These are phyloP conservation scores for Hypselothyrea guttata DNA, from an alignment of 2,888 invertebrate species.

Conservation along the genomic window DNA sequence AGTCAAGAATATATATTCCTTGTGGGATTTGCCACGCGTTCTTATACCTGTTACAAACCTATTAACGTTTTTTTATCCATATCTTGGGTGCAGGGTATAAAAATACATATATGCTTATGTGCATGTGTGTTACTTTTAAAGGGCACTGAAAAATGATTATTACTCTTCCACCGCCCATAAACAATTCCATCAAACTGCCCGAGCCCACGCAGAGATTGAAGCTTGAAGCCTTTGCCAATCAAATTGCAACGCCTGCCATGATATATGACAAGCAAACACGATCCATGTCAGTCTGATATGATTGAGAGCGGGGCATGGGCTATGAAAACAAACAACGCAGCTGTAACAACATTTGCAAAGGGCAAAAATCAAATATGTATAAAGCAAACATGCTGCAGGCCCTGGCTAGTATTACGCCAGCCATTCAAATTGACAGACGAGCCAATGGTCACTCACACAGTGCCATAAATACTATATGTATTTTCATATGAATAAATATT, in stretches of 20 bases:
- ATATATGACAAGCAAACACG: slow-evolving; percentile 41
- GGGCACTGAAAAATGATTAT: slow-evolving; percentile 8
- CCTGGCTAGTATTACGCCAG: background rate
- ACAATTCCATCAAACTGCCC: slow-evolving; percentile 13
- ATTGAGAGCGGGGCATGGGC: background rate
- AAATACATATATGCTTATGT: background rate
- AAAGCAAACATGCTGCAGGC: slow-evolving; percentile 24
- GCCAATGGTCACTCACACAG: background rate
- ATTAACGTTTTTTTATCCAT: too few relatives aligned
- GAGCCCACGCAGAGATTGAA: slow-evolving; percentile 18
- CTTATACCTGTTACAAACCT: too few relatives aligned
- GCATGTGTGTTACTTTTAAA: slow-evolving; percentile 6
- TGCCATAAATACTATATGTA: too few relatives aligned
- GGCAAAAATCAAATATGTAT: slow-evolving; percentile 29
- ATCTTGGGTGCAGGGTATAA: too few relatives aligned
- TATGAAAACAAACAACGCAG: slow-evolving; percentile 25
- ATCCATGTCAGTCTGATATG: slow-evolving; percentile 29
- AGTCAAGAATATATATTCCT: too few relatives aligned
- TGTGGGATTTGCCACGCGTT: too few relatives aligned
- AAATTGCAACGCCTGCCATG: slow-evolving; percentile 14
- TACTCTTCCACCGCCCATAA: slow-evolving; percentile 13
- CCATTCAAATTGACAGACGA: background rate
- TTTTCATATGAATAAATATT: background rate
- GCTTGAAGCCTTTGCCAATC: slow-evolving; percentile 4
- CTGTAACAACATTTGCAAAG: slow-evolving; percentile 12